phyloP scores from a whole-genome alignment of 2,797 vertebrate genomes.

The Acanthiza pusilla region DNA sequence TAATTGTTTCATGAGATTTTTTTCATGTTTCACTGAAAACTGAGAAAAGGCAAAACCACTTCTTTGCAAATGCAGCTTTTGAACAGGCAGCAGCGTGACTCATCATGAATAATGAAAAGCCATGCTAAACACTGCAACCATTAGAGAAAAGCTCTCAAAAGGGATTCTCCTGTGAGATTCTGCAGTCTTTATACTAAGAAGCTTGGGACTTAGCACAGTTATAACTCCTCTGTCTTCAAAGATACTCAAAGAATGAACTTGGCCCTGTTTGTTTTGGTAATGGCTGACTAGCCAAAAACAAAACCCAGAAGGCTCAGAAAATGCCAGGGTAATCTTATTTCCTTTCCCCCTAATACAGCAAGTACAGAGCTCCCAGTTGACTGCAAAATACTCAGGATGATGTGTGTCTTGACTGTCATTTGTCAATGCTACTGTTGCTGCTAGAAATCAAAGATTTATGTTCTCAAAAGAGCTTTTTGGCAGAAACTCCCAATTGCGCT shows the following conservation, averaged over 20 bases:
- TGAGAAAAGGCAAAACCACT: background rate
- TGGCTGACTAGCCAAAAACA: background rate
- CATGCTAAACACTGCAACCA: background rate
- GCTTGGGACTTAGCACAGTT: background rate
- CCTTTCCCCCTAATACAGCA: background rate
- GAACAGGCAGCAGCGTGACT: background rate
- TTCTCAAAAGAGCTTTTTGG: background rate
- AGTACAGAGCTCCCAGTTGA: background rate
- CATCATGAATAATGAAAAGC: background rate
- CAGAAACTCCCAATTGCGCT: background rate
- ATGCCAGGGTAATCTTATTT: background rate
- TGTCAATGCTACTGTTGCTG: background rate
- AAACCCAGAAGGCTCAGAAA: background rate
- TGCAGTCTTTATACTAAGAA: background rate
- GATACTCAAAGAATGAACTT: background rate
- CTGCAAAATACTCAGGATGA: background rate
- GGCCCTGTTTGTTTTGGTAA: background rate
- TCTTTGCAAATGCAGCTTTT: background rate
- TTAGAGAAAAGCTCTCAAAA: background rate
- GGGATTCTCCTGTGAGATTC: background rate
- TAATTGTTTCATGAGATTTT: background rate
- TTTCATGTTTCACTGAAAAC: background rate
- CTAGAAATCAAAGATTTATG: background rate
- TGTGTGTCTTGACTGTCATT: background rate
- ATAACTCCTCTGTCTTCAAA: background rate